phyloP scores from a whole-genome alignment of 2,797 vertebrate species.

The Phataginus tetradactyla region DNA sequence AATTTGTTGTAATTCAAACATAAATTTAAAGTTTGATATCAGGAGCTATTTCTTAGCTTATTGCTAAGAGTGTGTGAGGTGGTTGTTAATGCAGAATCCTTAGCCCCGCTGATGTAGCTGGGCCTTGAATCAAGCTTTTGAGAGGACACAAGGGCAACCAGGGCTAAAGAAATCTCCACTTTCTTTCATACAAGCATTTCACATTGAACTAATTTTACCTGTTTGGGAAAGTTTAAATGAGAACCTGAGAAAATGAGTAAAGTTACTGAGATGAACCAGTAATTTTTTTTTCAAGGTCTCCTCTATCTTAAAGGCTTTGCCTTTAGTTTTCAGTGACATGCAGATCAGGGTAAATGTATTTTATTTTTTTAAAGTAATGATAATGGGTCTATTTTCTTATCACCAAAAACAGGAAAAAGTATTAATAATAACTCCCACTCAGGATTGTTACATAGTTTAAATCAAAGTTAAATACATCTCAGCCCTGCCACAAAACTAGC shows the following conservation, averaged over 20 bases:
- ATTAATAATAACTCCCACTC: not conserved
- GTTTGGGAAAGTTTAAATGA: not conserved
- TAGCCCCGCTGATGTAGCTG: not conserved
- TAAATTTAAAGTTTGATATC: not conserved
- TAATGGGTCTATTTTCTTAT: slow-evolving; percentile 2
- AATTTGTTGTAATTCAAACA: not conserved
- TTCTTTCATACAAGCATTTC: not conserved
- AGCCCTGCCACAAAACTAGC: not conserved
- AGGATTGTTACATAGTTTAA: not conserved
- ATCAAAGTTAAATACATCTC: not conserved
- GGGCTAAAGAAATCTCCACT: not conserved
- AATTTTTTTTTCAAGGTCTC: not conserved
- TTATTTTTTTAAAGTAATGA: not conserved
- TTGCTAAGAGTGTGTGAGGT: not conserved
- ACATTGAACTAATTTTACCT: not conserved
- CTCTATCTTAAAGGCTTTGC: not conserved
- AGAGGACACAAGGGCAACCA: not conserved
- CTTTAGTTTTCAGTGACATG: not conserved
- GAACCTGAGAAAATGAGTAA: not conserved
- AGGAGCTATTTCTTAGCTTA: not conserved
- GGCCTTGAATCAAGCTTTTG: not conserved
- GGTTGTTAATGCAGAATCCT: not conserved
- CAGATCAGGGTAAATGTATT: not conserved
- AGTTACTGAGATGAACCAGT: not conserved
- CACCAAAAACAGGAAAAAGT: not conserved